Base-by-base conservation (phyloP, 2,888 invertebrate genomes). In the Meta bourneti region DNA sequence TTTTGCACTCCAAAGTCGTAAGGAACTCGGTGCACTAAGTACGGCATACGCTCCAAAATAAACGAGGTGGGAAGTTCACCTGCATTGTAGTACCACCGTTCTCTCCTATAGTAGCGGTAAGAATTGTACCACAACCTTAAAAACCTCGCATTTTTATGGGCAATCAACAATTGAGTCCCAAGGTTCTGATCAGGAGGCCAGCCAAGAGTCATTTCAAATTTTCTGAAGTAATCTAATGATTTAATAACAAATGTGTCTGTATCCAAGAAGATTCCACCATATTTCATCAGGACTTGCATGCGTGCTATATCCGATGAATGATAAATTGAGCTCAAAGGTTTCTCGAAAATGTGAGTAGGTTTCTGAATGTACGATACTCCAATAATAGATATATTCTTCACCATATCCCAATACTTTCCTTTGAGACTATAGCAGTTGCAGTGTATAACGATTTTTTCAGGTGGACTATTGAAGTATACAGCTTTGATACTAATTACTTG, bases 331-430 rank as follows among this genome's bases (percentile, higher is more conserved):
- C 94, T 94, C 20, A 95, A 91, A 16, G 93, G 93, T 89, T 94
- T 94, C n/a, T 95, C 95, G 93, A 94, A 95, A n/a, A 95, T 94
- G 90, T 94, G 94, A 20, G 94, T 94, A 0, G 95, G 95, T 86
- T 92, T 92, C 4, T 77, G 54, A 9, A 92, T 92, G 20, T 79
- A 84, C 19, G 86, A 75, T 51, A 94, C 69, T 77, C 93, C 86
- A 20, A 93, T 49, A 77, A 88, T 69, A 13, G 93, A 88, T 20
- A 93, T 81, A 16, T 92, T 86, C 69, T 93, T 85, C 8, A 93
- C 81, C 93, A 93, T 93, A 80, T 93, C 81, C 94, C 94, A 94
- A 80, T 94, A 94, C 75, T 93, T 92, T 6, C 94, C 94, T 16
- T 16, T 82, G 9, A 93, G 84, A 7, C 79, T 61, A 48, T 93